Evolutionary conservation across 2,797 vertebrate genomes (phyloP).

Genomic region (Chelonia mydas): DNA sequence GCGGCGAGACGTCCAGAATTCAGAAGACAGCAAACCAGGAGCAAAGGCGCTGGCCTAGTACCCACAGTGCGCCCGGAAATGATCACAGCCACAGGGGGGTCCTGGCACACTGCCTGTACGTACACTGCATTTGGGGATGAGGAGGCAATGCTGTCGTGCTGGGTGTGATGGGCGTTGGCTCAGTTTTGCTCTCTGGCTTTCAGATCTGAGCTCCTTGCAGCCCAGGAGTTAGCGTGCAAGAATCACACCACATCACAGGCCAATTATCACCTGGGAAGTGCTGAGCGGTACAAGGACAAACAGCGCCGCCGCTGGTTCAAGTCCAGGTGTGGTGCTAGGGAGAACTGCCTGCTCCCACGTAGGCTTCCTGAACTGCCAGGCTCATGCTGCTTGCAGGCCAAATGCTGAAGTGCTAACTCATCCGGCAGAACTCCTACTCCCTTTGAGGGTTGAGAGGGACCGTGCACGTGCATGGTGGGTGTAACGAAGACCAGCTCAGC

Average conservation of each 20-base stretch:
- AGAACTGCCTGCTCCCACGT: not conserved
- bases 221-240: not conserved
- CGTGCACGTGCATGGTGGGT: rapidly evolving
- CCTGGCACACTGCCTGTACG: not conserved
- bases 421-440: not conserved
- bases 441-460: not conserved
- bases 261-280: no score
- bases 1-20: no score
- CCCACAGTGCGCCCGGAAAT: no score
- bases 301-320: no score
- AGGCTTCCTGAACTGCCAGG: not conserved
- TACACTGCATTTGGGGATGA: not conserved
- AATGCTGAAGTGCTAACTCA: not conserved
- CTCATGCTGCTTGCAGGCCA: not conserved
- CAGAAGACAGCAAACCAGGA: no score
- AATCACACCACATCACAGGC: not conserved
- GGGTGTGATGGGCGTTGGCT: not conserved
- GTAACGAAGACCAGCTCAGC: not conserved
- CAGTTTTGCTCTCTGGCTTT: not conserved
- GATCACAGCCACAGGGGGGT: not conserved
- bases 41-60: no score
- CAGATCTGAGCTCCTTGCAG: not conserved
- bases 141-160: not conserved
- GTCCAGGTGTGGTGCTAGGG: not conserved
- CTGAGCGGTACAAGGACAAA: not conserved